These are phyloP conservation scores for Galendromus occidentalis DNA, from an alignment of 1,140 invertebrate genomes.

Conservation along the genomic window DNA sequence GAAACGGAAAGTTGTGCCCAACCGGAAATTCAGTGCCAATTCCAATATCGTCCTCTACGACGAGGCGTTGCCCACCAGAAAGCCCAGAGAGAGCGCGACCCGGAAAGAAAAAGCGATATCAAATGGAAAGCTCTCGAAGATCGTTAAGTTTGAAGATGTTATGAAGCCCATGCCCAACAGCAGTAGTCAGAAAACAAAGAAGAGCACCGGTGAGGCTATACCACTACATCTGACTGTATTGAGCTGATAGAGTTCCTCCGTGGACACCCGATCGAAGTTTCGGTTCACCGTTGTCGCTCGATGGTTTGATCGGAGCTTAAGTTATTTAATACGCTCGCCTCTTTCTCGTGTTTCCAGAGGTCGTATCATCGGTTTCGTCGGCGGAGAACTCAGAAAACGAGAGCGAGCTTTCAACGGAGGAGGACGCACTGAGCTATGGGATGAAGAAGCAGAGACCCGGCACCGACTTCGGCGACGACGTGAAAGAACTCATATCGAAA, in stretches of 20 bases:
- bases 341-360: no score
- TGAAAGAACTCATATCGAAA: background rate
- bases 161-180: conserved; percentile 1
- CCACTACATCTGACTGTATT: background rate
- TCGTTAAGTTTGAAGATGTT: conserved; percentile 5
- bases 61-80: background rate
- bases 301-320: no score
- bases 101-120: background rate
- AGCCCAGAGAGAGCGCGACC: background rate
- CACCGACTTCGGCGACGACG: background rate
- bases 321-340: no score
- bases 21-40: background rate
- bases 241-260: no score
- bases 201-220: background rate
- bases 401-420: background rate
- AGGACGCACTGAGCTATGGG: background rate
- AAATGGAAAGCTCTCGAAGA: background rate
- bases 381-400: conserved; percentile 2
- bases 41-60: background rate
- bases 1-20: background rate
- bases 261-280: no score
- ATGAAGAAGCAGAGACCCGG: background rate
- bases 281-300: no score
- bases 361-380: background rate
- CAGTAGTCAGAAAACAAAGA: background rate